phyloP scores from a whole-genome alignment of 2,113 vertebrate species.

The Osmerus eperlanus region DNA sequence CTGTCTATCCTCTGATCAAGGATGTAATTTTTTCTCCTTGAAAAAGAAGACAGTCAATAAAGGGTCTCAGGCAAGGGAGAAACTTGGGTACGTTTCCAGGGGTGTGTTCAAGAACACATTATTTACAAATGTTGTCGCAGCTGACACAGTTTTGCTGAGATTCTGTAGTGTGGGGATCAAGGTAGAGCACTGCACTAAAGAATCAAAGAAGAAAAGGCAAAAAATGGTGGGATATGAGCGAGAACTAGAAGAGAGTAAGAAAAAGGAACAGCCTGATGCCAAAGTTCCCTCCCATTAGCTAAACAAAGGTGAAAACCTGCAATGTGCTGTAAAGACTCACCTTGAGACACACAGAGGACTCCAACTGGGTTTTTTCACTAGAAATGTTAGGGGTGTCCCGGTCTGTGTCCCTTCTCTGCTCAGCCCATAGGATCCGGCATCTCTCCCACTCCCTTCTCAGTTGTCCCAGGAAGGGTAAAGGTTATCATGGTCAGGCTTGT shows the following conservation, averaged over 20 bases:
- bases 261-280: too few relatives aligned
- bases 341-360: too few relatives aligned
- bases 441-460: background rate
- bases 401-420: too few relatives aligned
- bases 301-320: too few relatives aligned
- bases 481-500: background rate
- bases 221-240: too few relatives aligned
- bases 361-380: too few relatives aligned
- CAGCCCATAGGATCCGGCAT: background rate
- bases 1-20: background rate
- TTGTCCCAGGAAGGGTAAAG: conserved; percentile 1
- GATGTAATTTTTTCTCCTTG: background rate
- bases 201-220: too few relatives aligned
- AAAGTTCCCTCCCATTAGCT: too few relatives aligned
- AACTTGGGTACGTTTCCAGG: background rate
- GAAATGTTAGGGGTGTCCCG: too few relatives aligned
- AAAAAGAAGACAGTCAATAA: background rate
- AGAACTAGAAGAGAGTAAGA: too few relatives aligned
- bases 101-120: conserved; percentile 1
- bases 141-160: background rate
- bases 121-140: background rate
- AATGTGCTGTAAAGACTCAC: too few relatives aligned
- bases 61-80: background rate
- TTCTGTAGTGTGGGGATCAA: background rate
- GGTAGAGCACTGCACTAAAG: background rate